phyloP scores from a whole-genome alignment of 1,140 invertebrate species.

The Drosophila rufa region DNA sequence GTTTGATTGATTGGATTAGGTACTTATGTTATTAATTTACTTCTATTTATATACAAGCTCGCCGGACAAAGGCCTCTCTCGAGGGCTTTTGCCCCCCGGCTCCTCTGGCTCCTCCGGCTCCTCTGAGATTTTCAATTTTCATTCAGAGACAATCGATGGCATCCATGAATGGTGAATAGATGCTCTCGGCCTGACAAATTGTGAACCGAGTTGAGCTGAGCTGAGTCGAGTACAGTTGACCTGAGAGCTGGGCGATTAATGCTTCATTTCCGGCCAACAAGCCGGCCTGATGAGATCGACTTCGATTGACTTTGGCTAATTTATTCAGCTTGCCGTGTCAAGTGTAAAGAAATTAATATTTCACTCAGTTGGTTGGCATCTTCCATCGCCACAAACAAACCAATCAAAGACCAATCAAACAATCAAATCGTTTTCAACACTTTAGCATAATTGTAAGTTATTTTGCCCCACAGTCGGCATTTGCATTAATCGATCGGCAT shows the following conservation, averaged over 20 bases:
- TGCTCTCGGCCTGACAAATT: conserved; percentile 69
- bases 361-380: conserved; percentile 32
- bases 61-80: conserved; percentile 66
- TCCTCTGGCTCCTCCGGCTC: neutral
- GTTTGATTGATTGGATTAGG: conserved; percentile 84
- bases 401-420: conserved; percentile 49
- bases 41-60: conserved; percentile 81
- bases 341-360: conserved; percentile 81
- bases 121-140: conserved; percentile 64
- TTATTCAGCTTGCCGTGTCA: conserved; percentile 45
- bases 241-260: conserved; percentile 64
- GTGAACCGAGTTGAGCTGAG: conserved; percentile 34
- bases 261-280: conserved; percentile 62
- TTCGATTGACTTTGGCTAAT: conserved; percentile 33
- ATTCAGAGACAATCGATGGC: conserved; percentile 63
- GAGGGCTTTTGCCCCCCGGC: conserved; percentile 27
- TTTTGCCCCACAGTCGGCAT: conserved; percentile 53
- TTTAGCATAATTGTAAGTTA: conserved; percentile 81
- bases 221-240: conserved; percentile 35
- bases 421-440: conserved; percentile 79
- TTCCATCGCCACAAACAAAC: conserved; percentile 10
- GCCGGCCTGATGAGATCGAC: conserved; percentile 6
- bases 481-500: conserved; percentile 71
- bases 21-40: conserved; percentile 84
- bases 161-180: conserved; percentile 46